Base-by-base conservation (phyloP, 2,797 vertebrate genomes). In the Girardinus metallicus region DNA sequence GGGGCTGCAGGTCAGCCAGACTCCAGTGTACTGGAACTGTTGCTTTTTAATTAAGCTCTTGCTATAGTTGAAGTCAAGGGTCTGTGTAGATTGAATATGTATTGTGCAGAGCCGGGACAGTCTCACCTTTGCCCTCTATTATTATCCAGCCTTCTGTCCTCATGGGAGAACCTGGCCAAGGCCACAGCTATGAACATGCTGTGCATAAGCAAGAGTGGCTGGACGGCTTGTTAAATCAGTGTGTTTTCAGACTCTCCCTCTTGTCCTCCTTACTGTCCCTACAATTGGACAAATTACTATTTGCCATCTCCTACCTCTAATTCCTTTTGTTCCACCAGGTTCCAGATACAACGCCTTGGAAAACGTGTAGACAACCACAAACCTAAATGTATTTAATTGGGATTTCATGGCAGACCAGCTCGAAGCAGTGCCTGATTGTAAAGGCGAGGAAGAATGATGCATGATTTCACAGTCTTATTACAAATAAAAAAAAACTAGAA, bases 21-120 rank as follows among this genome's bases (percentile, higher is more conserved):
- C 75, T 85, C 78, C 79, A 66, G 53, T 81, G 85, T 85, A 83
- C 78, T 86, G 85, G 84, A 91, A 85, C 84, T 88, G 89, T 90
- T 92, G 76, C 86, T 91, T 92, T 94, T 90, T 91, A 92, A 94
- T 94, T 92, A 92, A 92, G 90, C 88, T 86, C 81, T 77, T 73
- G 81, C 87, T 87, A 55, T 83, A 78, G 84, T 53, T 76, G 80
- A 74, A 86, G 79, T 88, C 73, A 62, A 80, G 81, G 74, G 68
- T 74, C 62, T 79, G 72, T 77, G 82, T 53, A 79, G 82, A 84
- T 80, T 94, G 91, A 92, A 93, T 93, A 93, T 91, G 89, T 88
- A 92, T 93, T 88, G 89, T 88, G 84, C 72, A 31, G 84, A 82
- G 75, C 87, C 80, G 80, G 86, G 84, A 84, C 86, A 86, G 79